Conservation (phyloP, 2,797 vertebrate genomes). For the Sternotherus odoratus region DNA sequence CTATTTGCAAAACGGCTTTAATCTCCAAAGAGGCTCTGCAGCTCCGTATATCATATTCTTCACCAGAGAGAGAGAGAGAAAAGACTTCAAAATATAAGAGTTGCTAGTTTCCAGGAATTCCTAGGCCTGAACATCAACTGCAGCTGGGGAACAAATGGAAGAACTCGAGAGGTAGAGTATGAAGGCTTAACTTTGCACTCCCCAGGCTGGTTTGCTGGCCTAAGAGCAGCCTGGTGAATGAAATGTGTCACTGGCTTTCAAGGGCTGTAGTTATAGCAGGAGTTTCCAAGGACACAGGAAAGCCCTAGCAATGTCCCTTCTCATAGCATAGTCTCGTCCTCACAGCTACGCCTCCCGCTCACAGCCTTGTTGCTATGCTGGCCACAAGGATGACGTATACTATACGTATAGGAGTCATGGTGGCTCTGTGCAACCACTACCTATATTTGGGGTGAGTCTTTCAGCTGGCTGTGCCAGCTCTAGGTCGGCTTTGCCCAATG, state of each 20-base stretch:
- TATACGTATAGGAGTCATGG: no score
- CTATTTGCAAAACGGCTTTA: background rate
- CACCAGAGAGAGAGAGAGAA: background rate
- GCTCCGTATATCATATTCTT: background rate
- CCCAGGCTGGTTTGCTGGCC: fast-evolving
- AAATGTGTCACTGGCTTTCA: background rate
- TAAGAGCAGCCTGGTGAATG: background rate
- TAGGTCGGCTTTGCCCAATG: background rate
- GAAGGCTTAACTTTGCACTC: background rate
- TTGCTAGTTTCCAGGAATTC: background rate
- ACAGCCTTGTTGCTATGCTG: background rate
- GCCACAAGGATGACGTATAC: background rate
- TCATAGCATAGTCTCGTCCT: background rate
- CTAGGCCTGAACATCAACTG: background rate
- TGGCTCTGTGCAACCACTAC: background rate
- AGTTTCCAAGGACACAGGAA: background rate
- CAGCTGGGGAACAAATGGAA: background rate
- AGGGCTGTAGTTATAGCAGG: fast-evolving
- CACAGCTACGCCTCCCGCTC: background rate
- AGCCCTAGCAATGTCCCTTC: background rate
- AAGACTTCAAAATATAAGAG: background rate
- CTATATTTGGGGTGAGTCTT: background rate
- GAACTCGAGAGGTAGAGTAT: background rate
- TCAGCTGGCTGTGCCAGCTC: fast-evolving
- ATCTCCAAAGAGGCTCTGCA: background rate